These are phyloP conservation scores for Misgurnus anguillicaudatus DNA, from an alignment of 2,113 vertebrate species.

Conservation along the genomic window DNA sequence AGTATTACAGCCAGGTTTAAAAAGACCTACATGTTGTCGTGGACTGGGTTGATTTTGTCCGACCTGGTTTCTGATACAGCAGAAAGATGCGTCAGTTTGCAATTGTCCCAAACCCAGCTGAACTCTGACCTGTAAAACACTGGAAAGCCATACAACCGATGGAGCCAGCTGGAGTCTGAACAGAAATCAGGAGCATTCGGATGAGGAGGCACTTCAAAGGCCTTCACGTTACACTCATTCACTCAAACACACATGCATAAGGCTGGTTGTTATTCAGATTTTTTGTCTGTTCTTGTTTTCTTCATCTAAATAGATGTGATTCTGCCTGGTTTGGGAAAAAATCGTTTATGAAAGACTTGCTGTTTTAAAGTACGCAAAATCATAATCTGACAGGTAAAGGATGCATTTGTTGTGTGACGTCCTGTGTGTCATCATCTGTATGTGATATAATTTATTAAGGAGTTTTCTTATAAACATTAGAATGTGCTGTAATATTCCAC, in stretches of 20 bases:
- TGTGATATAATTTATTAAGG: slow-evolving; percentile 31
- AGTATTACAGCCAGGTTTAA: not conserved
- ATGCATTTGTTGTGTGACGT: slow-evolving; percentile 6
- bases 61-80: not conserved
- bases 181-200: not conserved
- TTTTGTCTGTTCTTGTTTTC: not conserved
- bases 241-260: not conserved
- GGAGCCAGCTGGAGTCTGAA: not conserved
- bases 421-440: slow-evolving; percentile 28
- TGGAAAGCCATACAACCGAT: too few species aligned
- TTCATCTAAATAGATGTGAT: slow-evolving; percentile 7
- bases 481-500: slow-evolving; percentile 25
- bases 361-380: slow-evolving; percentile 9
- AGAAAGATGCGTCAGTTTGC: not conserved
- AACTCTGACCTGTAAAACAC: not conserved
- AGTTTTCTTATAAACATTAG: slow-evolving; percentile 21
- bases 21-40: not conserved
- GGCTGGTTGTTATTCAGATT: not conserved
- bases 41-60: not conserved
- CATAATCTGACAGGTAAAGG: not conserved
- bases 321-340: not conserved
- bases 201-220: not conserved
- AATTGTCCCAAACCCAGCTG: not conserved
- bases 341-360: slow-evolving; percentile 10
- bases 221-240: slow-evolving; percentile 2